Evolutionary conservation across 1,140 invertebrate species (phyloP).

Genomic region (Campoletis sonorensis): DNA sequence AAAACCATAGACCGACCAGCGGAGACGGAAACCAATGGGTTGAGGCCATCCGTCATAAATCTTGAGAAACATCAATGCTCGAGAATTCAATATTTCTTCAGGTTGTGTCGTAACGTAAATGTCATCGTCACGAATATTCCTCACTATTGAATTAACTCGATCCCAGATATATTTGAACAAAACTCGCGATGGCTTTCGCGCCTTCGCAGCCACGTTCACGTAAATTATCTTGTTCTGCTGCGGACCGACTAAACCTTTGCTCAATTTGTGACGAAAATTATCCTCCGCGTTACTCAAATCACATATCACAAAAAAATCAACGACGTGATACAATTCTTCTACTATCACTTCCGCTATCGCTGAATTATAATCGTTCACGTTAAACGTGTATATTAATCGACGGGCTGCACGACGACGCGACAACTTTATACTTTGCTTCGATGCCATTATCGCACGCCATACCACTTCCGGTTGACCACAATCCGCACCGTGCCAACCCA

Average conservation of each 20-base stretch:
- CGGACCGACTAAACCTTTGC: slow-evolving; percentile 66
- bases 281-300: slow-evolving; percentile 76
- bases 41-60: slow-evolving; percentile 81
- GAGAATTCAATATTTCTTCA: slow-evolving; percentile 79
- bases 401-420: slow-evolving; percentile 73
- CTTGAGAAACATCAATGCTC: slow-evolving; percentile 82
- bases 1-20: slow-evolving; percentile 83
- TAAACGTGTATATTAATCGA: slow-evolving; percentile 79
- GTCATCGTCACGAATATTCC: slow-evolving; percentile 79
- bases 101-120: slow-evolving; percentile 79
- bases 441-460: slow-evolving; percentile 81
- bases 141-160: slow-evolving; percentile 69
- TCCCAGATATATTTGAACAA: slow-evolving; percentile 74
- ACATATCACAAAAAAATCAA: slow-evolving; percentile 82
- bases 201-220: slow-evolving; percentile 70
- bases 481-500: slow-evolving; percentile 81
- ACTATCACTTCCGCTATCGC: slow-evolving; percentile 79
- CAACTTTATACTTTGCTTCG: slow-evolving; percentile 74
- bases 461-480: slow-evolving; percentile 83
- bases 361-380: slow-evolving; percentile 78
- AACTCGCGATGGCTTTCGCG: slow-evolving; percentile 58
- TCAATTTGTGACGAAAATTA: slow-evolving; percentile 69
- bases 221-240: slow-evolving; percentile 79
- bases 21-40: slow-evolving; percentile 80
- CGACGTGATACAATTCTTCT: slow-evolving; percentile 78